A percentile compares a stretch with the other conserved stretches of the same genome.
Evolutionary conservation across 1,140 invertebrate species (phyloP).

Genomic region (Drosophila punjabiensis): DNA sequence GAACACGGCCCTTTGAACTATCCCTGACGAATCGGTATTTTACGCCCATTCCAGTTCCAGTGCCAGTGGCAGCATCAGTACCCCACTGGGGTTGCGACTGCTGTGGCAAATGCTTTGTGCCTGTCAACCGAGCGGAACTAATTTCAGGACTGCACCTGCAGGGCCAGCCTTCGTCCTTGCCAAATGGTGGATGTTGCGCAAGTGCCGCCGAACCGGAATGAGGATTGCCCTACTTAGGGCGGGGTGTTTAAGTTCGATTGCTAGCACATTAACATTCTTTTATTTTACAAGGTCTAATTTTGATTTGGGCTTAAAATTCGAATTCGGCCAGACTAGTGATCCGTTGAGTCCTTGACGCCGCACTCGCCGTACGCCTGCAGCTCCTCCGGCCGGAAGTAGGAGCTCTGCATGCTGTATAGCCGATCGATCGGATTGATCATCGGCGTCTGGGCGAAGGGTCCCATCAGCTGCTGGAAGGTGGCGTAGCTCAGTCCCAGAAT

Average conservation of each 20-base stretch:
- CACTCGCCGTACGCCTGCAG: constrained; percentile 74
- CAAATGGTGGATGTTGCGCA: constrained; percentile 52
- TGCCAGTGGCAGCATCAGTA: constrained; percentile 1
- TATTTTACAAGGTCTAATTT: constrained; percentile 84
- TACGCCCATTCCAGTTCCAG: constrained; percentile 65
- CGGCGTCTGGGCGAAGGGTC: constrained; percentile 80
- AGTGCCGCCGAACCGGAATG: constrained; percentile 23
- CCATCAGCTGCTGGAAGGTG: constrained; percentile 85
- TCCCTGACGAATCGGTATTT: constrained; percentile 83
- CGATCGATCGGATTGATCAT: constrained; percentile 88
- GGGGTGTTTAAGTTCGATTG: constrained; percentile 36
- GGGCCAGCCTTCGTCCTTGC: constrained; percentile 24
- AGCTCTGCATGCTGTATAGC: constrained; percentile 89
- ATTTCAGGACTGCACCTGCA: constrained; percentile 83
- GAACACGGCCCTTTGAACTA: constrained; percentile 67
- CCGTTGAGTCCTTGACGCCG: constrained; percentile 73
- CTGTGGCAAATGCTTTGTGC: constrained; percentile 64
- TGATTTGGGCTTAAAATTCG: constrained; percentile 80
- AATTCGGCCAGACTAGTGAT: constrained; percentile 49
- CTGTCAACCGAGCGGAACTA: constrained; percentile 81
- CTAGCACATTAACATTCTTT: constrained; percentile 78
- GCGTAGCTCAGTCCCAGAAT: constrained; percentile 85
- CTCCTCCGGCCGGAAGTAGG: constrained; percentile 88
- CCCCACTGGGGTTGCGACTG: constrained; percentile 49
- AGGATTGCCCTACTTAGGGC: constrained; percentile 1